These are phyloP conservation scores for Drosophila ogumai DNA, from an alignment of 1,140 invertebrate species.

Conservation along the genomic window DNA sequence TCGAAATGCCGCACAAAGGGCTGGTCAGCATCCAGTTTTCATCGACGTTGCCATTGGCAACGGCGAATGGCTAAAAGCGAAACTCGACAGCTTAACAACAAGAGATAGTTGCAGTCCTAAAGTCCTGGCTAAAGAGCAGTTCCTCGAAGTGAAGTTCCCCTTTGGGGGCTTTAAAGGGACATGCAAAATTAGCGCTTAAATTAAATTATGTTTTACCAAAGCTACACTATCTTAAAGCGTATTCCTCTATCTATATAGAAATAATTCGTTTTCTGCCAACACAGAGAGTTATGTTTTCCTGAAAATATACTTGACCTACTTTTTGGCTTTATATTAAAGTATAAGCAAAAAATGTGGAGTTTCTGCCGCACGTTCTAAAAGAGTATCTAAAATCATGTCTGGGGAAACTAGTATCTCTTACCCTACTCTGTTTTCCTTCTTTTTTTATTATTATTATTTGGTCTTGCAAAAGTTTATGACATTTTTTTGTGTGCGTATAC, in stretches of 20 bases:
- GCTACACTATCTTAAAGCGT: neutral
- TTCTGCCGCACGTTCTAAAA: neutral
- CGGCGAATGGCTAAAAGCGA: slow-evolving; percentile 5
- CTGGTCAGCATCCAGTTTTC: slow-evolving; percentile 26
- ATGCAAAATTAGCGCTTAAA: slow-evolving; percentile 3
- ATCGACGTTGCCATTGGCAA: slow-evolving; percentile 38
- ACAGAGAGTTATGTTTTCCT: neutral
- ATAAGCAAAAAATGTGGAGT: neutral
- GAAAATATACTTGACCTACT: neutral
- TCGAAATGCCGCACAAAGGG: slow-evolving; percentile 37
- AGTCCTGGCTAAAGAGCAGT: slow-evolving; percentile 2
- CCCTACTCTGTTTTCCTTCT: neutral
- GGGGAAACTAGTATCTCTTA: neutral
- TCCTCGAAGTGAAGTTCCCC: neutral
- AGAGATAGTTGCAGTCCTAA: neutral
- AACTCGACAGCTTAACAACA: slow-evolving; percentile 15
- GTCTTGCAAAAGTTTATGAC: slow-evolving; percentile 42
- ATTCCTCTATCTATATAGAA: too few relatives aligned
- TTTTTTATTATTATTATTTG: slow-evolving; percentile 23
- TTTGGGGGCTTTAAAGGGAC: slow-evolving; percentile 29
- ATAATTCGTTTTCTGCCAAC: too few relatives aligned
- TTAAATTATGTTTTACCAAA: slow-evolving; percentile 12
- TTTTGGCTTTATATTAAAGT: neutral
- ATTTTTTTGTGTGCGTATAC: slow-evolving; percentile 31
- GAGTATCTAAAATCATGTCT: neutral